Percentiles rank a stretch among this genome's conserved stretches.
Conservation (phyloP, 2,888 invertebrate genomes). For the Ophion costatus region DNA sequence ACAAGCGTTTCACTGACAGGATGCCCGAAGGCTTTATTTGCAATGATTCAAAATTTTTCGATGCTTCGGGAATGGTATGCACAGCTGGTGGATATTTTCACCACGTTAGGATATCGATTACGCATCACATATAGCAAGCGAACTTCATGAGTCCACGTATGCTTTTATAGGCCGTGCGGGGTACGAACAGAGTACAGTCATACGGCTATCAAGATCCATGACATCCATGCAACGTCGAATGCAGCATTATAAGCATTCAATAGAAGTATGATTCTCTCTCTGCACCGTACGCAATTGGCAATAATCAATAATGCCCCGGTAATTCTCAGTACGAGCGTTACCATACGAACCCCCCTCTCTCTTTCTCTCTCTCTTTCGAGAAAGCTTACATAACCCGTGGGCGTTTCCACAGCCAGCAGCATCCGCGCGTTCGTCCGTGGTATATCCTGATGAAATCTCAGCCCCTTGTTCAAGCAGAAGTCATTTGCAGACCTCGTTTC, state of each 20-base stretch:
- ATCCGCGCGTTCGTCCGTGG: constrained; percentile 4
- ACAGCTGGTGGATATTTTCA: too few species aligned
- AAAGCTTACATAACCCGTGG: constrained; percentile 26
- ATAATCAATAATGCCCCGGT: constrained; percentile 59
- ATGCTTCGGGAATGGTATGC: too few species aligned
- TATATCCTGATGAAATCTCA: background rate
- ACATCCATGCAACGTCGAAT: constrained; percentile 36
- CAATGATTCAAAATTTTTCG: too few species aligned
- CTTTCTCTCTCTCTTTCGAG: constrained; percentile 30
- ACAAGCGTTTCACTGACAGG: too few species aligned
- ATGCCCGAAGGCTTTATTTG: too few species aligned
- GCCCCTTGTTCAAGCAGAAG: constrained; percentile 1
- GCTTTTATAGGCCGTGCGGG: constrained; percentile 6
- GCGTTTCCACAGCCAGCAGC: constrained; percentile 40
- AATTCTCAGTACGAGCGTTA: constrained; percentile 45
- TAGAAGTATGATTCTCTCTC: constrained; percentile 26
- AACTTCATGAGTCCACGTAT: constrained; percentile 2
- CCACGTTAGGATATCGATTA: background rate
- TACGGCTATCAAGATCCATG: constrained; percentile 3
- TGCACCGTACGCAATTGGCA: constrained; percentile 24
- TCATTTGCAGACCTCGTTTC: constrained; percentile 8
- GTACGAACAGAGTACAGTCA: too few species aligned
- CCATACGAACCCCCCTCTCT: constrained; percentile 6
- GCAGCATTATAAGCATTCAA: constrained; percentile 37
- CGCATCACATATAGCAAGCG: background rate